A percentile compares a stretch with the other conserved stretches of the same genome.
phyloP scores from a whole-genome alignment of 2,888 invertebrate genomes.

The Heliothis peltigera region DNA sequence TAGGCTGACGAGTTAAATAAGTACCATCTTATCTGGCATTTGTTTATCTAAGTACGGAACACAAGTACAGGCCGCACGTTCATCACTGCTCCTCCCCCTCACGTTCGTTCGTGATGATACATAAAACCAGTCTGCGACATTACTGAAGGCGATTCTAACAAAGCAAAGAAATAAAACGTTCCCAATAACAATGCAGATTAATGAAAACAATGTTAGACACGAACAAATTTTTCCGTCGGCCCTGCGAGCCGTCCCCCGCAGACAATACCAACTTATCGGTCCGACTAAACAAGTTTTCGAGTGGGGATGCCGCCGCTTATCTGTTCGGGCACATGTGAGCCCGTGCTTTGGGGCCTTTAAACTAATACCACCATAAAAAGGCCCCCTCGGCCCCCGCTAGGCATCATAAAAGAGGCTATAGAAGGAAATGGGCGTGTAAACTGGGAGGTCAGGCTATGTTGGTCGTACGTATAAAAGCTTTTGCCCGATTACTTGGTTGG shows the following conservation, averaged over 20 bases:
- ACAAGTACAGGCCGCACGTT: constrained; percentile 46
- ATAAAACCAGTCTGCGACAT: constrained; percentile 60
- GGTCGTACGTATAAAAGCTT: constrained; percentile 83
- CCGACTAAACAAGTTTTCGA: constrained; percentile 87
- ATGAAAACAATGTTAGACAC: constrained; percentile 66
- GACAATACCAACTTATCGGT: constrained; percentile 86
- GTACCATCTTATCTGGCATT: constrained; percentile 60
- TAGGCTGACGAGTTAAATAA: constrained; percentile 41
- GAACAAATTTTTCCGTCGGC: constrained; percentile 67
- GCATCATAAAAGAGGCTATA: constrained; percentile 80
- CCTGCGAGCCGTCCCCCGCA: constrained; percentile 75
- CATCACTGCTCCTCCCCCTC: constrained; percentile 55
- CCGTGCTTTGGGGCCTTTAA: constrained; percentile 85
- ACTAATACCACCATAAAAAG: constrained; percentile 80
- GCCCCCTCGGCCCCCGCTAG: constrained; percentile 72
- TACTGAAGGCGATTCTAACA: constrained; percentile 47
- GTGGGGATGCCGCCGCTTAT: constrained; percentile 87
- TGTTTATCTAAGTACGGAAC: constrained; percentile 58
- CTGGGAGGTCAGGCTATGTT: constrained; percentile 73
- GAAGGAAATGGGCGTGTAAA: constrained; percentile 82
- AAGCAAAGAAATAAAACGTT: constrained; percentile 62
- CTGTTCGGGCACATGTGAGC: constrained; percentile 86
- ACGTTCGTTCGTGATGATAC: constrained; percentile 63
- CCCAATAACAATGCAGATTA: constrained; percentile 60
- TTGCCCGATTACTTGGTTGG: constrained; percentile 87